phyloP scores from a whole-genome alignment of 2,888 invertebrate species.

The Drosophila anomelani region DNA sequence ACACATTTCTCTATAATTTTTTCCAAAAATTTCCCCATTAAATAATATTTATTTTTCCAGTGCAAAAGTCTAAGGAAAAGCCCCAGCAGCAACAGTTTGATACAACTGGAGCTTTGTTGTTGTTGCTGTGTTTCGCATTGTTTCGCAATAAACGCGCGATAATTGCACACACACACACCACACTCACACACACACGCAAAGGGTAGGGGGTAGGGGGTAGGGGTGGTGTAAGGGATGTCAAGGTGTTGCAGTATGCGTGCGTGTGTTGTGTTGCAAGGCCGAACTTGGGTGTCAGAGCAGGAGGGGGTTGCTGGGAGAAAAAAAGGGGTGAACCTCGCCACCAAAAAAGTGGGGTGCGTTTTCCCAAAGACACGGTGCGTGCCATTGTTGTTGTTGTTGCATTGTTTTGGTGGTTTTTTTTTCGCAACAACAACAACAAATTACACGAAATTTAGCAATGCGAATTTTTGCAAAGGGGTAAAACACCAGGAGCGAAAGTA shows the following conservation, averaged over 20 bases:
- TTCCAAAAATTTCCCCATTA: neutral
- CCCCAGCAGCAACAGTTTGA: slow-evolving; percentile 51
- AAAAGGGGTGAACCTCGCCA: slow-evolving; percentile 15
- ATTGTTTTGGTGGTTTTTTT: slow-evolving; percentile 18
- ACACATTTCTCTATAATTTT: too few species aligned
- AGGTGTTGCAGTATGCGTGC: slow-evolving; percentile 19
- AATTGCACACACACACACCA: slow-evolving; percentile 59
- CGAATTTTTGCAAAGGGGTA: slow-evolving; percentile 19
- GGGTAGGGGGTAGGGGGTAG: neutral
- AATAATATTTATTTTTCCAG: neutral
- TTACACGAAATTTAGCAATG: slow-evolving; percentile 34
- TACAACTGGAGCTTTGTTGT: slow-evolving; percentile 34
- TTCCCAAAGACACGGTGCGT: slow-evolving; percentile 25
- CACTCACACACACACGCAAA: slow-evolving; percentile 11
- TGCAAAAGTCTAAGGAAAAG: neutral
- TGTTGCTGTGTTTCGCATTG: slow-evolving; percentile 67
- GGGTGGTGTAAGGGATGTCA: neutral
- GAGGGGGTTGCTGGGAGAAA: neutral
- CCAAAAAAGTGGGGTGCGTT: slow-evolving; percentile 2
- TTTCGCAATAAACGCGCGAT: slow-evolving; percentile 78
- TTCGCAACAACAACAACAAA: slow-evolving; percentile 10
- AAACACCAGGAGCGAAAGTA: neutral
- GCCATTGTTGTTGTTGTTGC: slow-evolving; percentile 16
- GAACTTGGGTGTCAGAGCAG: neutral
- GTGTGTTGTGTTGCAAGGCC: slow-evolving; percentile 19